Base-by-base conservation (phyloP, 2,113 vertebrate species). In the Trichomycterus rosablanca region DNA sequence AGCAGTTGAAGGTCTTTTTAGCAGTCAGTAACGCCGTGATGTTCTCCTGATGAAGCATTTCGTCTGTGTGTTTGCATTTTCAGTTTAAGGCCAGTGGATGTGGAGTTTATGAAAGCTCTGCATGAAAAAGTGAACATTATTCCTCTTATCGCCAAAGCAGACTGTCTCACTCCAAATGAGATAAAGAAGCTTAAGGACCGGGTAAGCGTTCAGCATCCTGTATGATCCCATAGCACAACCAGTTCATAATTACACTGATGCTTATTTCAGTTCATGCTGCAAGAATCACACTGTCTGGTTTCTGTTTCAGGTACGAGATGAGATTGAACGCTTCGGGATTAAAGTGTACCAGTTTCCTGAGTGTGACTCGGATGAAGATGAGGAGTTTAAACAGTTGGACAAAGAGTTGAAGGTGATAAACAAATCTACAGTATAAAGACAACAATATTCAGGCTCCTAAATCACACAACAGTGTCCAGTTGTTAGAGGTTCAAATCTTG, bases 71-170 rank as follows among this genome's bases (percentile, higher is more conserved):
- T 42, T 16, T 44, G 52, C 32, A 0, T 79, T 45, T 48, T 1
- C 79, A 98, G 96, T 32, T 74, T 98, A 73, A 90, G 96, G 66
- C 96, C 95, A 0, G 93, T 98, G 61, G 96, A 98, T 19, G 93
- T 98, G 6, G 92, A 93, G 65, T 98, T 98, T 82, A 98, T 98
- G 95, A 97, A 95, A 77, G 94, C 94, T 2, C 83, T 98, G 37
- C 96, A 98, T 4, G 94, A 98, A 81, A 98, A 97, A 70, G 96
- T 98, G 46, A 98, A 98, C 77, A 94, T 98, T 2, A 92, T 98
- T 19, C 95, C 95, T 2, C 89, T 98, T 53, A 95, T 98, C 1
- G 91, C 96, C 30, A 98, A 98, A 83, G 93, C 96, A 0, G 96
- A 98, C 83, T 97, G 94, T 63, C 89, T 98, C 48, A 90, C 97